phyloP scores from a whole-genome alignment of 2,797 vertebrate genomes.

The Acridotheres tristis region DNA sequence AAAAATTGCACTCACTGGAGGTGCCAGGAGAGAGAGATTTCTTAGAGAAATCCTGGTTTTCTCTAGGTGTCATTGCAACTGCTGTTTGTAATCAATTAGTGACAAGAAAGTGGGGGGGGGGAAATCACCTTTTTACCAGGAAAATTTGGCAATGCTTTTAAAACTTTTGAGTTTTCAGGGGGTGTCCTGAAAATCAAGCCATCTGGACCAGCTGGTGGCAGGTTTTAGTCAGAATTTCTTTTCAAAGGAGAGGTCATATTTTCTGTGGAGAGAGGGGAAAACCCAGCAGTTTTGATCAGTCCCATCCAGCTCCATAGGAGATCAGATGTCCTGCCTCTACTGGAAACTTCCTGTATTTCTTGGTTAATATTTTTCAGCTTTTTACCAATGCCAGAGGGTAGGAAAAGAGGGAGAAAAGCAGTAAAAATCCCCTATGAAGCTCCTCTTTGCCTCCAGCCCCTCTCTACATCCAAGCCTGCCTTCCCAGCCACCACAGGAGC shows the following conservation, averaged over 20 bases:
- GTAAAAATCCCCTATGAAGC: accelerated
- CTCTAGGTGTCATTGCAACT: neutral
- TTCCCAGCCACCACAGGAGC: accelerated
- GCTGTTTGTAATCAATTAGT: neutral
- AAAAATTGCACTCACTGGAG: neutral
- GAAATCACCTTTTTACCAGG: neutral
- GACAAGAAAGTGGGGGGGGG: neutral
- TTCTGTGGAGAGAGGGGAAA: neutral
- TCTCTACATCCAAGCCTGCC: neutral
- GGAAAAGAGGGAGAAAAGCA: neutral
- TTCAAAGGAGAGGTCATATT: neutral
- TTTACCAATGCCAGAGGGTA: neutral
- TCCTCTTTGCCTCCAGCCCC: neutral
- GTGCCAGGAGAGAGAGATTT: neutral
- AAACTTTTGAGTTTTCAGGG: neutral
- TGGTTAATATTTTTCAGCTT: neutral
- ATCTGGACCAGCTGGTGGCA: neutral
- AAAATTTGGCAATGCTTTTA: neutral
- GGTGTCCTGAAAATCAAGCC: neutral
- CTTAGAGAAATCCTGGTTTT: neutral
- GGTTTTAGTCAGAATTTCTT: neutral
- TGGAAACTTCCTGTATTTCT: neutral
- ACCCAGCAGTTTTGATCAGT: neutral
- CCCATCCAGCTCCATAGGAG: accelerated
- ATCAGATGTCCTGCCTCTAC: neutral